Evolutionary conservation across 2,797 vertebrate genomes (phyloP).

Genomic region (Pseudomugil tenellus): DNA sequence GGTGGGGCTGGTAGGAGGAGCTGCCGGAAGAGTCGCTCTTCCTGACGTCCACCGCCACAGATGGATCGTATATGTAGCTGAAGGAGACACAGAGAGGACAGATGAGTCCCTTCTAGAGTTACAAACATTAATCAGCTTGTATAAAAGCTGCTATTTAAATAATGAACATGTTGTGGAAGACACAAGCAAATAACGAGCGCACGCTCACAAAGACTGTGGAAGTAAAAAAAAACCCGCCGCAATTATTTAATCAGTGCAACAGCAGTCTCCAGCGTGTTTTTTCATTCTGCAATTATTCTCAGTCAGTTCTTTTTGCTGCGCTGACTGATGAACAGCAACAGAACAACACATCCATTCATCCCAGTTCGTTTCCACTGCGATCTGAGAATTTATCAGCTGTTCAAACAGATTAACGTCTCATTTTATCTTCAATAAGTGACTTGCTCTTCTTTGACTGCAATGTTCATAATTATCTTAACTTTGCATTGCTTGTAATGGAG

Average conservation of each 20-base stretch:
- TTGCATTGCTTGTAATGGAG: not conserved
- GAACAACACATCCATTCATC: not conserved
- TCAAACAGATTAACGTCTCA: not conserved
- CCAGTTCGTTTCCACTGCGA: not conserved
- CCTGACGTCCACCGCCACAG: slow-evolving; percentile 67
- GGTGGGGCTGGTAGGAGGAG: slow-evolving; percentile 77
- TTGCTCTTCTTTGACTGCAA: not conserved
- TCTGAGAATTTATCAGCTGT: not conserved
- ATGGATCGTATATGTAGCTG: slow-evolving; percentile 91
- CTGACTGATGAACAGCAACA: not conserved
- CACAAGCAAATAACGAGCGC: not conserved
- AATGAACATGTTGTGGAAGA: not conserved
- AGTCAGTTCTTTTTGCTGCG: not conserved
- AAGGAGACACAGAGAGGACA: slow-evolving; percentile 27
- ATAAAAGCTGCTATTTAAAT: not conserved
- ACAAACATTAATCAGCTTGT: not conserved
- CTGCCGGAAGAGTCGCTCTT: slow-evolving; percentile 71
- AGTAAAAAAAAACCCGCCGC: not conserved
- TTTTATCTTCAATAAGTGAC: too few relatives aligned
- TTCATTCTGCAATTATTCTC: not conserved
- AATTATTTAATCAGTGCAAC: not conserved
- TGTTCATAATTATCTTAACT: not conserved
- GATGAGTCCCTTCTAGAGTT: not conserved
- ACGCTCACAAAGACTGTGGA: not conserved
- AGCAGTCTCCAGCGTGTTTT: not conserved